Percentiles rank a stretch among this genome's conserved stretches.
Evolutionary conservation across 2,888 invertebrate species (phyloP).

Genomic region (Lathronympha strigana): DNA sequence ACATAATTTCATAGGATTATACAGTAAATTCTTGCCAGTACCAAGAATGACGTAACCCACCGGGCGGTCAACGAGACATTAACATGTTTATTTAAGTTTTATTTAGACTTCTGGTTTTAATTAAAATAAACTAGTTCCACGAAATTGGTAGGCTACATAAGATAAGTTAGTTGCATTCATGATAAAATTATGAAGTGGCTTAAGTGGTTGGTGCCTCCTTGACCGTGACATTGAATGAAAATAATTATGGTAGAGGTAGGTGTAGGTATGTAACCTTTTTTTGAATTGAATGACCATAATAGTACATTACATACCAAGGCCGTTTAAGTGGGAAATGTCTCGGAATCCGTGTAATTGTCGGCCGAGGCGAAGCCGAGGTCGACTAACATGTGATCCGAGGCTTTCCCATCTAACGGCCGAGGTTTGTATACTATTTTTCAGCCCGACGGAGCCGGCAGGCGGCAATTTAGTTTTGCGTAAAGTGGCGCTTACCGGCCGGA

Average conservation of each 20-base stretch:
- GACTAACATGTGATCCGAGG: no score
- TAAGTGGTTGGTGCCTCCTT: background rate
- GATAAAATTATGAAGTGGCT: background rate
- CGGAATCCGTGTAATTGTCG: no score
- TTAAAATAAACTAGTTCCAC: conserved; percentile 19
- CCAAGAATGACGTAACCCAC: conserved; percentile 68
- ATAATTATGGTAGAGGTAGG: background rate
- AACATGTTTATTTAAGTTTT: conserved; percentile 35
- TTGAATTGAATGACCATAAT: no score
- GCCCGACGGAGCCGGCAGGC: no score
- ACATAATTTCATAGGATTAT: conserved; percentile 56
- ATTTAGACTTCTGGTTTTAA: conserved; percentile 21
- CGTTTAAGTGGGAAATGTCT: no score
- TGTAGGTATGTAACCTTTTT: no score
- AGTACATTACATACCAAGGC: no score
- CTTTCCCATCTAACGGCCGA: no score
- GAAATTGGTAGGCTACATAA: background rate
- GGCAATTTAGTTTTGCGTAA: no score
- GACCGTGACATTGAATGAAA: background rate
- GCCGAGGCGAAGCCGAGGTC: no score
- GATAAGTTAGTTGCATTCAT: background rate
- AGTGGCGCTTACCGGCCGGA: no score
- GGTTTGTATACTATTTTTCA: no score
- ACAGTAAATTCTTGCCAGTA: conserved; percentile 66
- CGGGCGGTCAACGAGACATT: conserved; percentile 34